Percentiles rank a stretch among this genome's conserved stretches.
Evolutionary conservation across 2,797 vertebrate genomes (phyloP).

Genomic region (Sebastes kiyomatsui): DNA sequence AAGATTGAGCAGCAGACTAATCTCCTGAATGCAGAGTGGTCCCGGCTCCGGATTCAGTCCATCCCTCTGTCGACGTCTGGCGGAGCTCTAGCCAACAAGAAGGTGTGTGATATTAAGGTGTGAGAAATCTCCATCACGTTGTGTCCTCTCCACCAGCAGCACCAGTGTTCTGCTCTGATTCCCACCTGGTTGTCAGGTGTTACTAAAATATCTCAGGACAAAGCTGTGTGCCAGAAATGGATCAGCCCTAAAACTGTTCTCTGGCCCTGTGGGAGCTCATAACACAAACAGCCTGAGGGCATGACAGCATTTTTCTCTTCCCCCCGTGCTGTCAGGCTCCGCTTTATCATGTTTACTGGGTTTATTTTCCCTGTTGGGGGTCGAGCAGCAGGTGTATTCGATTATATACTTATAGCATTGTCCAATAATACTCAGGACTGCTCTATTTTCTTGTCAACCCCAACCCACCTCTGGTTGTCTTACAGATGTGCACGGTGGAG

Average conservation of each 20-base stretch:
- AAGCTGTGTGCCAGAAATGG: slow-evolving; percentile 21
- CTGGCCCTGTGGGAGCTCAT: neutral
- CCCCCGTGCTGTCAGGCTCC: neutral
- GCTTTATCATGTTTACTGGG: slow-evolving; percentile 5
- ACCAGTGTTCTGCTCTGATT: slow-evolving; percentile 9
- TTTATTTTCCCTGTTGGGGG: slow-evolving; percentile 4
- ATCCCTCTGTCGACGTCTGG: slow-evolving; percentile 87
- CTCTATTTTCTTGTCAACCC: neutral
- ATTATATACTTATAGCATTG: neutral
- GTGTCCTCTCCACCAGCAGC: neutral
- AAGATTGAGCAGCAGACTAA: slow-evolving; percentile 92
- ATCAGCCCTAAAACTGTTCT: slow-evolving; percentile 12
- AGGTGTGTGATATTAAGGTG: slow-evolving; percentile 78
- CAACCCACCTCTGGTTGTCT: slow-evolving; percentile 40
- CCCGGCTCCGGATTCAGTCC: slow-evolving; percentile 91
- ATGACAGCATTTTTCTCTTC: slow-evolving; percentile 15
- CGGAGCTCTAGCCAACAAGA: slow-evolving; percentile 86
- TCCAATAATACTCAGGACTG: neutral
- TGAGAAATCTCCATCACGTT: neutral
- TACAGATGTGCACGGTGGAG: slow-evolving; percentile 91
- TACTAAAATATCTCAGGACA: slow-evolving; percentile 18
- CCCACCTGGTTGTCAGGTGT: slow-evolving; percentile 22
- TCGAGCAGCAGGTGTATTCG: neutral
- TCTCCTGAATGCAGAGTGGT: slow-evolving; percentile 93
- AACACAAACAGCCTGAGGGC: slow-evolving; percentile 20